Percentiles rank a stretch among this genome's conserved stretches.
These are phyloP conservation scores for Aphrophora alni DNA, from an alignment of 2,888 invertebrate genomes.

Conservation along the genomic window DNA sequence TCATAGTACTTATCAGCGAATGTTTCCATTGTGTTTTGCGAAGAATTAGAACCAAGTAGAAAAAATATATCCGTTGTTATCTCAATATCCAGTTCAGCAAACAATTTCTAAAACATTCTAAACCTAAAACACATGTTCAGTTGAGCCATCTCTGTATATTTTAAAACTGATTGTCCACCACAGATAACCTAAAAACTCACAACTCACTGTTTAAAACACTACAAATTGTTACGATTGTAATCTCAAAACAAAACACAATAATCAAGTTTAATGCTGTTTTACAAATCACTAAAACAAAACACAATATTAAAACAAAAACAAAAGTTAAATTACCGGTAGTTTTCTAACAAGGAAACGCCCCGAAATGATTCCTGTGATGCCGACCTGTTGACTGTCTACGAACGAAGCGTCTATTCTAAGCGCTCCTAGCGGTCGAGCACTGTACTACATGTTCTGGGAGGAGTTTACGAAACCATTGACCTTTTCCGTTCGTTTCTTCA, in stretches of 20 bases:
- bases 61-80: background rate
- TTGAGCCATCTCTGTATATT: background rate
- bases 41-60: background rate
- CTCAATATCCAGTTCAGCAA: background rate
- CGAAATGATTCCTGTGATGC: background rate
- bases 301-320: background rate
- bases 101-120: background rate
- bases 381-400: background rate
- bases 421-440: background rate
- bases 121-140: constrained; percentile 1
- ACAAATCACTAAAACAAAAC: background rate
- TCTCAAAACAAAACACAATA: background rate
- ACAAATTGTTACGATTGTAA: background rate
- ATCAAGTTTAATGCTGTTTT: background rate
- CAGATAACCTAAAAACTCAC: background rate
- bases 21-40: background rate
- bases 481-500: background rate
- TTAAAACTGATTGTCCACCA: background rate
- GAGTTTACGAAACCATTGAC: background rate
- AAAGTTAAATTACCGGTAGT: background rate
- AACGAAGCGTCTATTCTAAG: background rate
- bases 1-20: constrained; percentile 62
- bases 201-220: background rate
- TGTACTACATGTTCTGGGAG: background rate
- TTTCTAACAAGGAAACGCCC: background rate